Evolutionary conservation across 2,888 invertebrate species (phyloP), one percentile per base, ranked within the genome.

Genomic region (Cyaniris semiargus): DNA sequence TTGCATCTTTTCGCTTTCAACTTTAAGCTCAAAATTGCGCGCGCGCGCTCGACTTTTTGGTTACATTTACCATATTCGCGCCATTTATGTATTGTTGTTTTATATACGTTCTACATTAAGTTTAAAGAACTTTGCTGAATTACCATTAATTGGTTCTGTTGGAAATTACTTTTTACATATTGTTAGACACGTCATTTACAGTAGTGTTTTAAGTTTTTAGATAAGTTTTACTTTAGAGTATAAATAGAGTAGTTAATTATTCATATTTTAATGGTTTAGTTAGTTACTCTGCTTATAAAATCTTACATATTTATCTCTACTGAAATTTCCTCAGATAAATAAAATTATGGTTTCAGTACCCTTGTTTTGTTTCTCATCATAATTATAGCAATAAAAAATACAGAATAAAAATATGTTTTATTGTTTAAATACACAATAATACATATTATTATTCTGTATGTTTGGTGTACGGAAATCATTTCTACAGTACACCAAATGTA

Each of bases 11-110:
- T 85, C 84, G 84, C 80, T 80, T 81, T 85, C 80, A 79, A 48
- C 80, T 85, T 85, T 89, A 81, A 81, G 86, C 82, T 84, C 82
- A 90, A 81, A 87, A 90, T 92, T 85, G 86, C 84, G 86, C 88
- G 78, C 88, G 78, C 79, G 77, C 78, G 75, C 76, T 75, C 48
- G 27, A 71, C 77, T 79, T 82, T 83, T 83, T 81, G 82, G 80
- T 79, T 72, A 78, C 81, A 79, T 80, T 79, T 83, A 81, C 80
- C 80, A 80, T 76, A 79, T 79, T 79, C 78, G 72, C 38, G 72
- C 56, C 78, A 79, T 81, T 79, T 81, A 78, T 80, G 70, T 79
- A 80, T 78, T 77, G 76, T 77, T 76, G 74, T 74, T 74, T 74
- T 74, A 48, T 78, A 76, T 80, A 79, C 79, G 76, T 79, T 78